Evolutionary conservation across 2,113 vertebrate genomes (phyloP).

Genomic region (Mola mola): DNA sequence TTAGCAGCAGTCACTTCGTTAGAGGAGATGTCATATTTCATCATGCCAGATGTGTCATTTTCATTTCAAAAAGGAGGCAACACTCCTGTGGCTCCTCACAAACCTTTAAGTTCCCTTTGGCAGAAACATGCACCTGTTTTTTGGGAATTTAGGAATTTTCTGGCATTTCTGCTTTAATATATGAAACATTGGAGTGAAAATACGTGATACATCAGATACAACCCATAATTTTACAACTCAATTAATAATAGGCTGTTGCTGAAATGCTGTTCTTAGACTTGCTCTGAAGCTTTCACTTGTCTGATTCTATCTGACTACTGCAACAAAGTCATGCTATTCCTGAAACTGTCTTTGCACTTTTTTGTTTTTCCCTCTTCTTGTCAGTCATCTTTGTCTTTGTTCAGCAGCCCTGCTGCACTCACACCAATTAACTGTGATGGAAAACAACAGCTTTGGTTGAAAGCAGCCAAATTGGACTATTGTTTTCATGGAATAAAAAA

Average conservation of each 20-base stretch:
- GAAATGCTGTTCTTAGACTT: too few species aligned
- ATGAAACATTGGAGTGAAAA: background rate
- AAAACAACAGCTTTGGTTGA: conserved; percentile 51
- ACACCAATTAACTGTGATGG: conserved; percentile 49
- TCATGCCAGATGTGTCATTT: conserved; percentile 25
- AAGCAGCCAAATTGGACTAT: conserved; percentile 24
- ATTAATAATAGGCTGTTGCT: conserved; percentile 17
- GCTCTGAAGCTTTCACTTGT: conserved; percentile 3
- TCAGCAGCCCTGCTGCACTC: conserved; percentile 18
- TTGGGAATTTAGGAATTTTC: background rate
- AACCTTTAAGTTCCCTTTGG: background rate
- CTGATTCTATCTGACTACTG: too few species aligned
- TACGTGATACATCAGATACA: conserved; percentile 10
- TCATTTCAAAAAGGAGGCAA: conserved; percentile 26
- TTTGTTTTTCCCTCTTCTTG: background rate
- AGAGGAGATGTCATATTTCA: conserved; percentile 16
- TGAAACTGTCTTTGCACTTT: background rate
- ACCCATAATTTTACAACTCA: background rate
- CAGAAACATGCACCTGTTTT: background rate
- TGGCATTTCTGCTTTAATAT: conserved; percentile 14
- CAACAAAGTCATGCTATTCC: too few species aligned
- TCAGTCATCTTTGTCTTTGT: conserved; percentile 1
- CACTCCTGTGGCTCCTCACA: background rate
- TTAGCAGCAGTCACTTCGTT: conserved; percentile 18
- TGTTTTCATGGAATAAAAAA: conserved; percentile 49